Base-by-base conservation (phyloP, 2,888 invertebrate species). In the Trichacis sp. region DNA sequence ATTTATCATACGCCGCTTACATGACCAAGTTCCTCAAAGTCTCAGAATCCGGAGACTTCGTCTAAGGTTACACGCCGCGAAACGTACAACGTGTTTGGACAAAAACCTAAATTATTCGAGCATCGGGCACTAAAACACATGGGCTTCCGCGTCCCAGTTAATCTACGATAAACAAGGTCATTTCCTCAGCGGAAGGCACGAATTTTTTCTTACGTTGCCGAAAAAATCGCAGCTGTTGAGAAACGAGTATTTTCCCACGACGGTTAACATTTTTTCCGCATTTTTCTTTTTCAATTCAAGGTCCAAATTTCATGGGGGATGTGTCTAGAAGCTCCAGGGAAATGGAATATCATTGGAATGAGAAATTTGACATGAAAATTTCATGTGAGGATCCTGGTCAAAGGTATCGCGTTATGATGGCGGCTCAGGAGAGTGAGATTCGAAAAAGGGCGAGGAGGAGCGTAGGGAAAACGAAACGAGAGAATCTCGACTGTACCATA, bases 391-490 rank as follows among this genome's bases (percentile, higher is more conserved):
- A 66, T 66, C 74, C 55, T 57, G 63, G 58, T 49, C 65, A 70
- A 64, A 19, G 56, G 58, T 67, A 64, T 60, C 73, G 73, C 68
- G 73, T 72, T 71, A 72, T 73, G 77, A 81, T 81, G 82, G 82
- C 80, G 81, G 76, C 74, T 73, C 69, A 68, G 69, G 73, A 71
- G 73, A 73, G 73, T 69, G 73, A 74, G 69, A 73, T 76, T 77
- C 71, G 71, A 77, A 79, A 75, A 76, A 73, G 73, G 71, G 64
- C 67, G 69, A 74, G 76, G 77, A 74, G 74, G 75, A 74, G 77
- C 76, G 69, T 74, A 66, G 71, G 74, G 77, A 76, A 75, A 77
- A 76, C 71, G 76, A 75, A 64, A 72, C 66, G 70, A 64, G 71
- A 59, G 71, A 50, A 68, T 48, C 60, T 54, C 51, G 43, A 45